phyloP scores from a whole-genome alignment of 2,113 vertebrate species.

The Hemichromis elongatus region DNA sequence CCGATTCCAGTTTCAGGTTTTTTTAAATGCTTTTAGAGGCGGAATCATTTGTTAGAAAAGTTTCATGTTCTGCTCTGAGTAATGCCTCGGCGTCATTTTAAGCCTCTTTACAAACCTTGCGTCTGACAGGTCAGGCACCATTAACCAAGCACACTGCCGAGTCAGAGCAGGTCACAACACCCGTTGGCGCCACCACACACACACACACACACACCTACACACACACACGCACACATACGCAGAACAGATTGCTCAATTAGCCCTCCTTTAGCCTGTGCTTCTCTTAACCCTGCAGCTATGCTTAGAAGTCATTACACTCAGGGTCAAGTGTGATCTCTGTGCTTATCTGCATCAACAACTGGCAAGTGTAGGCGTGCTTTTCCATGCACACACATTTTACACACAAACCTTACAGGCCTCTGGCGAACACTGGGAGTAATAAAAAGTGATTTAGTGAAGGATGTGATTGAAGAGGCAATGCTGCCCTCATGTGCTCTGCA shows the following conservation, averaged over 20 bases:
- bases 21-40: neutral
- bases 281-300: constrained; percentile 62
- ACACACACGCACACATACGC: neutral
- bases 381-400: neutral
- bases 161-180: constrained; percentile 58
- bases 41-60: neutral
- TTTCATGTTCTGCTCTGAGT: neutral
- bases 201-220: neutral
- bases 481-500: constrained; percentile 65
- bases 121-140: constrained; percentile 54
- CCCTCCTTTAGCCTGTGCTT: constrained; percentile 42
- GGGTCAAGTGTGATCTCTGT: constrained; percentile 67
- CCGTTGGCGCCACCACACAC: constrained; percentile 31
- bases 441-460: constrained; percentile 34
- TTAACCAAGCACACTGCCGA: constrained; percentile 57
- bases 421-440: constrained; percentile 14
- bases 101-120: neutral
- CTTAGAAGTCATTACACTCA: constrained; percentile 66
- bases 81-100: neutral
- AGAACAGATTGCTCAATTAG: constrained; percentile 68
- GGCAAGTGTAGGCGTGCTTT: constrained; percentile 1
- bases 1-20: neutral
- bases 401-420: neutral
- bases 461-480: constrained; percentile 50
- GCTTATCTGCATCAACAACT: constrained; percentile 59